A percentile compares a stretch with the other conserved stretches of the same genome.
These are phyloP conservation scores for Sebastes nivosus DNA, from an alignment of 2,797 vertebrate genomes.

Conservation along the genomic window DNA sequence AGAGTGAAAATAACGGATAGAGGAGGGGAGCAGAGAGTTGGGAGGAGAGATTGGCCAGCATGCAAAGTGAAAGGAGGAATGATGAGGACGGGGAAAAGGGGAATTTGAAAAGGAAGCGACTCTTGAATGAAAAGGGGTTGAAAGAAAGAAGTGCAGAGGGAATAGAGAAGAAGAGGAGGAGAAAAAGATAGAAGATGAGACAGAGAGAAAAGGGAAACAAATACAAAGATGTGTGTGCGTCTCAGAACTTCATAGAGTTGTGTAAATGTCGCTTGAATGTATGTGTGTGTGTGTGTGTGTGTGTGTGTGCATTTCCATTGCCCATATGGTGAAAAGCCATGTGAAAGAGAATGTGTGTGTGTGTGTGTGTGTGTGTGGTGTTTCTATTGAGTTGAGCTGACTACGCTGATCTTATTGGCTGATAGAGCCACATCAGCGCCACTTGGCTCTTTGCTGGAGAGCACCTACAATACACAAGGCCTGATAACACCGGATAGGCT, in stretches of 20 bases:
- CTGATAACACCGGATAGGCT: slow-evolving; percentile 56
- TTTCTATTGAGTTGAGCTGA: slow-evolving; percentile 62
- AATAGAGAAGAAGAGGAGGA: slow-evolving; percentile 1
- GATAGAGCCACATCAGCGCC: slow-evolving; percentile 63
- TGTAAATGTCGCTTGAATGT: background rate
- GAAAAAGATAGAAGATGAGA: background rate
- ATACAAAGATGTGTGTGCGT: background rate
- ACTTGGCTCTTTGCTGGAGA: slow-evolving; percentile 62
- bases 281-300: background rate
- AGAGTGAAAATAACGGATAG: slow-evolving; percentile 32
- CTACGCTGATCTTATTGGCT: slow-evolving; percentile 64
- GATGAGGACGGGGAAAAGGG: slow-evolving; percentile 47
- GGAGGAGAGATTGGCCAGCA: slow-evolving; percentile 11
- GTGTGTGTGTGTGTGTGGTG: slow-evolving; percentile 3
- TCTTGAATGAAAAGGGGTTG: slow-evolving; percentile 24
- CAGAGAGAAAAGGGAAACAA: background rate
- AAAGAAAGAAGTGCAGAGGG: background rate
- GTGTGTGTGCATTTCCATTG: slow-evolving; percentile 14
- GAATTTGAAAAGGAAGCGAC: slow-evolving; percentile 51
- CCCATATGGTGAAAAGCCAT: slow-evolving; percentile 26
- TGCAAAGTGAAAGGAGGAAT: slow-evolving; percentile 37
- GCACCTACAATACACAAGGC: slow-evolving; percentile 50
- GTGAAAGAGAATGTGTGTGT: slow-evolving; percentile 24
- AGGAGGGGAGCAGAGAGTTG: slow-evolving; percentile 9
- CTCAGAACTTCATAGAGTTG: background rate